Evolutionary conservation across 2,888 invertebrate genomes (phyloP), one percentile per base, ranked within the genome.

Genomic region (Amblyjoppa proteus): DNA sequence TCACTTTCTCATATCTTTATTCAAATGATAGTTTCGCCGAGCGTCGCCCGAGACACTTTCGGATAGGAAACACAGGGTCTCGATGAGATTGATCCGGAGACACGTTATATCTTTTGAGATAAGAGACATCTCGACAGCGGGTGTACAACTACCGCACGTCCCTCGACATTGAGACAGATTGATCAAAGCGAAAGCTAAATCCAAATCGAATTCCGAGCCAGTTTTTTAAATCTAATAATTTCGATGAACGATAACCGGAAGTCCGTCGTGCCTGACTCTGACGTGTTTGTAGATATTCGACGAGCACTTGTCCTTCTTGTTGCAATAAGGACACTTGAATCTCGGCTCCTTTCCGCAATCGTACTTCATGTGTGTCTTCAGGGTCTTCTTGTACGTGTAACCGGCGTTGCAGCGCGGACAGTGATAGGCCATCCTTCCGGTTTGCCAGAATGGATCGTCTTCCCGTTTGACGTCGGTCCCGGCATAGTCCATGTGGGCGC

Each of bases 281-380:
- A 94, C 89, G 84, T 94, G 94, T 83, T 93, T 94, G 87, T 94
- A 94, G 83, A 94, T 93, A 81, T 93, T 94, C 53, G 94, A 94
- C 68, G 93, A 93, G 68, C 97, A 96, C 91, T 97, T 96, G 94
- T 97, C 93, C 85, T 91, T 90, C 73, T 93, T 94, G 85, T 89
- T 91, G 89, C 95, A 95, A 80, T 94, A 93, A 83, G 94, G 94
- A 87, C 95, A 95, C 88, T 93, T 92, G 88, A 95, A 95, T 83
- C 94, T 93, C 1, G 95, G 94, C 87, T 93, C 94, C 84, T 94
- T 94, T 11, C 94, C 94, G 88, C 95, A 95, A 85, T 95, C 94
- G 88, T 94, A 94, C 85, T 94, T 94, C 91, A 94, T 91, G 88
- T 95, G 95, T 0, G 94, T 94, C 89, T 93, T 94, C 74, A 95